Percentiles rank a stretch among this genome's conserved stretches.
phyloP scores from a whole-genome alignment of 2,797 vertebrate species.

The Paguma larvata region DNA sequence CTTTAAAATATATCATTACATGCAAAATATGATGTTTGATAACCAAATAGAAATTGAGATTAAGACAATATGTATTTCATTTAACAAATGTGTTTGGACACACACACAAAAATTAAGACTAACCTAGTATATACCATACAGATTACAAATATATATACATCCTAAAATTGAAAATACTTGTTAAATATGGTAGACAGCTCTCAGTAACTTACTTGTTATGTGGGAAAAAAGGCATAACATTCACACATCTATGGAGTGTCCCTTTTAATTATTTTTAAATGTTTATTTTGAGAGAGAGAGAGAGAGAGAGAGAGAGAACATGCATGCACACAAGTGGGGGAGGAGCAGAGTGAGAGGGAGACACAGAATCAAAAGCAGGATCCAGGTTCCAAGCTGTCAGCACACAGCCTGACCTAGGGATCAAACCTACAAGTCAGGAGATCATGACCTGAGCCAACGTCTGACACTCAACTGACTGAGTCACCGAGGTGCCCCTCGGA shows the following conservation, averaged over 20 bases:
- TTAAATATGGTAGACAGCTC: background rate
- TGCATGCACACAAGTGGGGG: no score
- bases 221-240: background rate
- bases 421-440: no score
- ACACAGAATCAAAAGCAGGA: no score
- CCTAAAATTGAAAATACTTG: background rate
- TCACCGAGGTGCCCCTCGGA: background rate
- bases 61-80: background rate
- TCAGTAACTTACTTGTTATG: background rate
- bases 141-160: constrained; percentile 12
- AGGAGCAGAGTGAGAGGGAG: no score
- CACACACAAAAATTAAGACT: background rate
- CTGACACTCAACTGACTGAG: no score
- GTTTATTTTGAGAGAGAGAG: no score
- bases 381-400: no score
- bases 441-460: no score
- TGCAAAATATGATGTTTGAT: background rate
- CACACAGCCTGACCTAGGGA: no score
- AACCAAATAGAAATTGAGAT: background rate
- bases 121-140: background rate
- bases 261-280: background rate
- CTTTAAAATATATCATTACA: background rate
- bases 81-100: background rate
- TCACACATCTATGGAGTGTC: background rate
- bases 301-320: no score